These are phyloP conservation scores for Folsomia manolachei DNA, from an alignment of 2,888 invertebrate species.

Conservation along the genomic window DNA sequence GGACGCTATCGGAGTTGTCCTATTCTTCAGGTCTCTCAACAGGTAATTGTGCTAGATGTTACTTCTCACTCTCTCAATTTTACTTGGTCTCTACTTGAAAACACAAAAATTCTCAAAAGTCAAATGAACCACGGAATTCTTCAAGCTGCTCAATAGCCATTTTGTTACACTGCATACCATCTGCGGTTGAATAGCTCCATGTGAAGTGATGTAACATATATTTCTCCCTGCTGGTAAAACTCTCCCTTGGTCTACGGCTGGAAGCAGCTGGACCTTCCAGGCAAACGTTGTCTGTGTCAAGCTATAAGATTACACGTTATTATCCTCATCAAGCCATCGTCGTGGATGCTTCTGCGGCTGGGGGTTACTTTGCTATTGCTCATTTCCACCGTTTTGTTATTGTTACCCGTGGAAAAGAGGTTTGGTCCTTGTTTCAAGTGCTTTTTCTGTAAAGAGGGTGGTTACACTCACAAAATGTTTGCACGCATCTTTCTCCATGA, in stretches of 20 bases:
- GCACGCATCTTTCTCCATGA: too few species aligned
- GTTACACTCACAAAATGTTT: too few species aligned
- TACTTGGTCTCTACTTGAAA: conserved; percentile 13
- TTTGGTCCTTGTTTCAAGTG: neutral
- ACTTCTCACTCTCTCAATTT: neutral
- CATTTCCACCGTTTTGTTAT: neutral
- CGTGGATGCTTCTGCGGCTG: neutral
- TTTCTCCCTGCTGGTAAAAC: neutral
- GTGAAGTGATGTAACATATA: too few species aligned
- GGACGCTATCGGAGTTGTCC: conserved; percentile 76
- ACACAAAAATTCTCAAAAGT: neutral
- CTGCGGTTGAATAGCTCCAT: neutral
- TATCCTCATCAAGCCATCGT: neutral
- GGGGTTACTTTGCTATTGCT: neutral
- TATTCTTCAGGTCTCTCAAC: conserved; percentile 63
- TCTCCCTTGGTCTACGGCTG: neutral
- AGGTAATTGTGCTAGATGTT: conserved; percentile 39
- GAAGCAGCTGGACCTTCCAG: neutral
- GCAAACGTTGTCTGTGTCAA: neutral
- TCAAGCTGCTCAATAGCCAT: too few species aligned
- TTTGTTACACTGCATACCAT: neutral
- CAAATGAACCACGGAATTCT: neutral
- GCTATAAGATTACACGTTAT: neutral
- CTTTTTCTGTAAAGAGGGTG: too few species aligned
- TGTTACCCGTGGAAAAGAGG: neutral